Percentiles rank a stretch among this genome's conserved stretches.
Conservation (phyloP, 1,140 invertebrate species). For the Drosophila guanche region DNA sequence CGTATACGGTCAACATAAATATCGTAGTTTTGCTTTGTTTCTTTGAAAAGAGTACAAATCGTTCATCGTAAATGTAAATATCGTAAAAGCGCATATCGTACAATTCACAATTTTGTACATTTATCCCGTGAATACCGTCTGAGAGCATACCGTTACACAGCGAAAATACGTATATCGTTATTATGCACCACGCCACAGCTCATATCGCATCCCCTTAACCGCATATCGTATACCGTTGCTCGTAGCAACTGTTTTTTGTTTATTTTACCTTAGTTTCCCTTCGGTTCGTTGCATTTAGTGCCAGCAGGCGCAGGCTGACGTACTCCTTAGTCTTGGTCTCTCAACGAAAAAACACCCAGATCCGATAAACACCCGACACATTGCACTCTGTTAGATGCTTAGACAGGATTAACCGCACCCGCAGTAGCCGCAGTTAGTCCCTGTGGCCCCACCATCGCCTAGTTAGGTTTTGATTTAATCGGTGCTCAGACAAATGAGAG, state of each 20-base stretch:
- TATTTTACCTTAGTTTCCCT: slow-evolving; percentile 10
- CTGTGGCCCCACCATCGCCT: slow-evolving; percentile 12
- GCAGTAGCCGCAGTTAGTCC: no score
- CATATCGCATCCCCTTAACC: slow-evolving; percentile 7
- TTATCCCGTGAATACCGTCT: background rate
- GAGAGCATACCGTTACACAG: background rate
- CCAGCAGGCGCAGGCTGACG: slow-evolving; percentile 67
- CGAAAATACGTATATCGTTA: slow-evolving; percentile 21
- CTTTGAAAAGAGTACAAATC: no score
- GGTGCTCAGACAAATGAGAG: slow-evolving; percentile 40
- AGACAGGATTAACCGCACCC: slow-evolving; percentile 42
- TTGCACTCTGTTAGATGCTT: slow-evolving; percentile 50
- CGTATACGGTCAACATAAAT: background rate
- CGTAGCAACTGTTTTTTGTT: slow-evolving; percentile 1
- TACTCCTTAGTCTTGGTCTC: slow-evolving; percentile 27
- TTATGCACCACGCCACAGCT: slow-evolving; percentile 40
- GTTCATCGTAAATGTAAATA: no score
- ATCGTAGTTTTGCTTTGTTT: slow-evolving; percentile 10
- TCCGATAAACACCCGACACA: slow-evolving; percentile 38
- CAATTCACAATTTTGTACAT: background rate
- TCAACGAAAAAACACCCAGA: slow-evolving; percentile 15
- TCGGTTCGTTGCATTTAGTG: slow-evolving; percentile 50
- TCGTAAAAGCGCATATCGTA: no score
- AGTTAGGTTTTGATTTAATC: slow-evolving; percentile 72
- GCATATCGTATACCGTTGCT: slow-evolving; percentile 8